Base-by-base conservation (phyloP, 1,140 invertebrate species). In the Ooceraea biroi region DNA sequence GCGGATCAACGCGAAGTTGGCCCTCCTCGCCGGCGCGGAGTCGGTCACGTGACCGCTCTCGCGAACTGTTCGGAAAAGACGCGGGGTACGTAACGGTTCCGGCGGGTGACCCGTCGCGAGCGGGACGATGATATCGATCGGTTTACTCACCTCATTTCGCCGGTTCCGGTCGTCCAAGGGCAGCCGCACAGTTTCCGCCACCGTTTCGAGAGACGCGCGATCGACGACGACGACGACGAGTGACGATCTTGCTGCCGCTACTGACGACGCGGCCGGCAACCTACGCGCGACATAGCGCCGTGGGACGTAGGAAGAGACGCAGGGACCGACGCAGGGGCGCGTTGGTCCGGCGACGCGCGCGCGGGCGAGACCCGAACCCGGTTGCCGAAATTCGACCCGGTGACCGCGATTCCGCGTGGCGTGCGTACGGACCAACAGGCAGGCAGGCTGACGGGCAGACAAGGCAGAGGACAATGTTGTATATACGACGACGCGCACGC, bases 61-160 rank as follows among this genome's bases (percentile, higher is more conserved):
- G 41, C 57, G 71, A 63, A 36, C 41, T 41, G 7, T 19, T 63
- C 41, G 50, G 10, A 36, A 25, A 48, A 71, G 58, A 17, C 22
- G 22, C 44, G n/a, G 14, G 12, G 22, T 17, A 30, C 30, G 44
- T n/a, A 27, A 41, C 10, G n/a, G 22, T 25, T 11, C n/a, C n/a
- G 66, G 25, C 50, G 22, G 17, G 36, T 36, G 2, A 7, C 7
- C n/a, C 30, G 61, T 3, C 7, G 17, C 14, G 17, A 22, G 36
- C 44, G 41, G 4, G 17, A n/a, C 22, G 27, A 27, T 8, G 22
- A 83, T 68, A 83, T 66, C 73, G 74, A 77, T 76, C 58, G 69
- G 82, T 58, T 80, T 80, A 80, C 72, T 83, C 50, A 78, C 50
- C 73, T 63, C 61, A 65, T 82, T 73, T 77, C 50, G 61, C 60